Conservation (phyloP, 2,797 vertebrate genomes). For the Arctocebus calabarensis region DNA sequence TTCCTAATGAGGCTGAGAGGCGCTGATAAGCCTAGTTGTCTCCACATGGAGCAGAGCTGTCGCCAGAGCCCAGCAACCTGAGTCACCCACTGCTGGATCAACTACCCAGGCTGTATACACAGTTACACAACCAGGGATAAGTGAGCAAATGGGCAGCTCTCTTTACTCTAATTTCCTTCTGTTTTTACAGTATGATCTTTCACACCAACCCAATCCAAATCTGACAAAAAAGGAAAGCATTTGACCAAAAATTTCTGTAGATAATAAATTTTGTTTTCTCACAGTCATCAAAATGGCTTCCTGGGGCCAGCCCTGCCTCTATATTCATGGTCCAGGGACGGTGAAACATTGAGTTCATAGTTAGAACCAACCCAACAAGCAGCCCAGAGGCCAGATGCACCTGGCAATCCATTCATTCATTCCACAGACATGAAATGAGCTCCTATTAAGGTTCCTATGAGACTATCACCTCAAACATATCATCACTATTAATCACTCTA, state of each 20-base stretch:
- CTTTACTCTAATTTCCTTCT: neutral
- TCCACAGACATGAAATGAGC: neutral
- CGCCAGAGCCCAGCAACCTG: neutral
- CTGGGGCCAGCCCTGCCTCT: neutral
- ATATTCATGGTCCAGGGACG: neutral
- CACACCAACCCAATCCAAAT: neutral
- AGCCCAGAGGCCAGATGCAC: too few species aligned
- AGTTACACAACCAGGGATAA: neutral
- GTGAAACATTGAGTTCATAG: neutral
- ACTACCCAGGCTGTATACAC: accelerated
- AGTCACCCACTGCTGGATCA: too few species aligned
- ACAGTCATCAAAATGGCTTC: neutral
- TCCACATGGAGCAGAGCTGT: neutral
- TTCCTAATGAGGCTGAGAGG: neutral
- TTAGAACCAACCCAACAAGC: neutral
- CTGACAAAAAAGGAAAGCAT: neutral
- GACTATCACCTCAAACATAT: neutral
- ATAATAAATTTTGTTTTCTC: neutral
- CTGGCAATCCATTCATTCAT: neutral
- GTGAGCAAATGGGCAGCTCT: accelerated
- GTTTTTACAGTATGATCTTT: neutral
- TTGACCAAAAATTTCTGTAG: neutral
- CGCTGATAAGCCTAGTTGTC: neutral
- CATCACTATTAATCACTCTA: neutral
- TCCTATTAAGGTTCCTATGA: neutral